Conservation (phyloP, 2,888 invertebrate species). For the Anthrax anthrax region DNA sequence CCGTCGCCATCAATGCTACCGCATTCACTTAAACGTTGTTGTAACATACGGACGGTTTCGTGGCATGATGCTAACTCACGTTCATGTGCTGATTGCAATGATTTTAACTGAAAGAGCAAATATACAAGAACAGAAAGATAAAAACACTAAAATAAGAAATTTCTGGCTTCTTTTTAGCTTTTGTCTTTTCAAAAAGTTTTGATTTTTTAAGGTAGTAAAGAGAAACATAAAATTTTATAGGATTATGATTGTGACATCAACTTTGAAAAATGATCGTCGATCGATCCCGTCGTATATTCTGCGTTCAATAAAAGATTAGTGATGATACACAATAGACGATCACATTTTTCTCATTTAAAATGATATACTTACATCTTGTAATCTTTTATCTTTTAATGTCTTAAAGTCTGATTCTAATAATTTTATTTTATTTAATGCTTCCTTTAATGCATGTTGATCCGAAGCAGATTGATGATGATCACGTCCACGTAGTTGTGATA, state of each 20-base stretch:
- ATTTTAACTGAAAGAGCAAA: constrained; percentile 45
- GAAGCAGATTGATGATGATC: constrained; percentile 20
- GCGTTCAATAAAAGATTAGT: not conserved
- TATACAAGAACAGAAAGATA: not conserved
- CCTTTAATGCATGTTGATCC: constrained; percentile 29
- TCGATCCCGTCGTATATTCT: too few species aligned
- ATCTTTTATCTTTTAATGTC: constrained; percentile 57
- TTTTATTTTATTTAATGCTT: constrained; percentile 47
- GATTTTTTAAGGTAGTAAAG: too few species aligned
- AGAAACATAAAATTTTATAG: too few species aligned
- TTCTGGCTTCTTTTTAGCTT: too few species aligned
- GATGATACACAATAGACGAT: not conserved
- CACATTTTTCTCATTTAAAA: too few species aligned
- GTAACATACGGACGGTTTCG: constrained; percentile 31
- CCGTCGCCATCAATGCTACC: too few species aligned
- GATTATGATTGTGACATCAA: too few species aligned
- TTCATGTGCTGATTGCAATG: constrained; percentile 57
- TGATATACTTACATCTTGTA: constrained; percentile 54
- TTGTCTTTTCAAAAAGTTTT: too few species aligned
- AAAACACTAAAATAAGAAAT: too few species aligned
- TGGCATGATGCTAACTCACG: constrained; percentile 43
- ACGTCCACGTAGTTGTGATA: too few species aligned
- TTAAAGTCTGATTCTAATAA: constrained; percentile 63
- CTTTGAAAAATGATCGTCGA: too few species aligned
- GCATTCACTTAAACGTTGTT: constrained; percentile 31